Percentiles rank a stretch among this genome's conserved stretches.
phyloP scores from a whole-genome alignment of 2,888 invertebrate species.

The Agriopis leucophaearia region DNA sequence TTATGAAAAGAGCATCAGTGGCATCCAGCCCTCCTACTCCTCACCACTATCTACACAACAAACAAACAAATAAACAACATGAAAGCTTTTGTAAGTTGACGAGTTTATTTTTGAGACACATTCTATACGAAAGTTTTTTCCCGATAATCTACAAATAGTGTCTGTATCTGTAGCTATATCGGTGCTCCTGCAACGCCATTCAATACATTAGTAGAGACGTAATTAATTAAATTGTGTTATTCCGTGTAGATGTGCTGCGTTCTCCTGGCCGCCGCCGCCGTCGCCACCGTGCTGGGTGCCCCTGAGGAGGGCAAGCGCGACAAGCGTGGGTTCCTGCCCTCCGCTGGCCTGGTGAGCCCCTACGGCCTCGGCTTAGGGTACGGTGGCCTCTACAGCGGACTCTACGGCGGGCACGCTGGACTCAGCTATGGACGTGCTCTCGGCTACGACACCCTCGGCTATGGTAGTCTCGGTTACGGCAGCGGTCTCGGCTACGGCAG shows the following conservation, averaged over 20 bases:
- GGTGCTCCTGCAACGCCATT: background rate
- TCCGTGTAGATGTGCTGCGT: slow-evolving; percentile 53
- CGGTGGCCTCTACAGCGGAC: slow-evolving; percentile 41
- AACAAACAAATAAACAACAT: slow-evolving; percentile 45
- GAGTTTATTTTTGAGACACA: background rate
- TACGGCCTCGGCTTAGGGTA: slow-evolving; percentile 17
- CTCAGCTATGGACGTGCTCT: slow-evolving; percentile 17
- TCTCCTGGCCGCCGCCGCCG: slow-evolving; percentile 53
- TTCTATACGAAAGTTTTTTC: background rate
- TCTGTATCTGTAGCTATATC: background rate
- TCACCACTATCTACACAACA: slow-evolving; percentile 35
- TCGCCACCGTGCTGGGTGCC: slow-evolving; percentile 51
- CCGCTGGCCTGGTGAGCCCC: slow-evolving; percentile 32
- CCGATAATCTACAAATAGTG: background rate
- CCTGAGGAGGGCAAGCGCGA: slow-evolving; percentile 55
- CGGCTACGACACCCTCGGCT: slow-evolving; percentile 40
- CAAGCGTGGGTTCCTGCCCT: slow-evolving; percentile 53
- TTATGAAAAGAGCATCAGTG: slow-evolving; percentile 43
- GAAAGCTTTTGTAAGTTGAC: slow-evolving; percentile 61
- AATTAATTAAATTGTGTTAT: background rate
- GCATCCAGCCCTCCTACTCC: slow-evolving; percentile 12
- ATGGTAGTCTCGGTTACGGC: slow-evolving; percentile 34
- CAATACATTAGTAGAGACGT: background rate
- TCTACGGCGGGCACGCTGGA: slow-evolving; percentile 19
- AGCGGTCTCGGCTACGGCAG: slow-evolving; percentile 42